These are phyloP conservation scores for Orycteropus afer DNA, from an alignment of 2,113 vertebrate species.

Conservation along the genomic window DNA sequence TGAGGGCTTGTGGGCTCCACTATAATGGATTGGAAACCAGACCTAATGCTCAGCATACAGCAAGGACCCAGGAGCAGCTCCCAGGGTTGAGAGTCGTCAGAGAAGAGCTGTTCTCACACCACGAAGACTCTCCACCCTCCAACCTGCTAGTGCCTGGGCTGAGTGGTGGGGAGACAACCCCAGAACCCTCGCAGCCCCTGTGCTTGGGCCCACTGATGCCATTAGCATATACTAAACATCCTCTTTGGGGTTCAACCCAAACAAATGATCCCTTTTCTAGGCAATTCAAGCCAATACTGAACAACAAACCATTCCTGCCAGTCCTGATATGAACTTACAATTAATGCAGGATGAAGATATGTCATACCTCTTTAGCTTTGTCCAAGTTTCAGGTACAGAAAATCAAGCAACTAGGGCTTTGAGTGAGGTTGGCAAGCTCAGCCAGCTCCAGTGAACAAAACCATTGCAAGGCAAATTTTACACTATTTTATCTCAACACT, in stretches of 20 bases:
- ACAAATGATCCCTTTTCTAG: no score
- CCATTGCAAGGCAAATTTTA: background rate
- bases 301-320: background rate
- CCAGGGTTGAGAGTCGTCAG: background rate
- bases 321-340: accelerated
- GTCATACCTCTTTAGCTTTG: background rate
- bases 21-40: background rate
- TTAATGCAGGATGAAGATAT: accelerated
- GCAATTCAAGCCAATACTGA: accelerated
- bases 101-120: background rate
- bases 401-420: accelerated
- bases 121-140: accelerated
- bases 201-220: background rate
- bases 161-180: background rate
- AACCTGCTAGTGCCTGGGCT: background rate
- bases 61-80: background rate
- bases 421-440: background rate
- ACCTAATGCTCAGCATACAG: background rate
- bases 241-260: background rate
- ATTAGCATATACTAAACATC: background rate
- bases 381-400: no score
- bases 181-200: background rate
- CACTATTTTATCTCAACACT: background rate
- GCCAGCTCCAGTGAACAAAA: background rate
- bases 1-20: background rate